Percentiles rank a stretch among this genome's conserved stretches.
Conservation (phyloP, 2,797 vertebrate species). For the Ciconia nigra region DNA sequence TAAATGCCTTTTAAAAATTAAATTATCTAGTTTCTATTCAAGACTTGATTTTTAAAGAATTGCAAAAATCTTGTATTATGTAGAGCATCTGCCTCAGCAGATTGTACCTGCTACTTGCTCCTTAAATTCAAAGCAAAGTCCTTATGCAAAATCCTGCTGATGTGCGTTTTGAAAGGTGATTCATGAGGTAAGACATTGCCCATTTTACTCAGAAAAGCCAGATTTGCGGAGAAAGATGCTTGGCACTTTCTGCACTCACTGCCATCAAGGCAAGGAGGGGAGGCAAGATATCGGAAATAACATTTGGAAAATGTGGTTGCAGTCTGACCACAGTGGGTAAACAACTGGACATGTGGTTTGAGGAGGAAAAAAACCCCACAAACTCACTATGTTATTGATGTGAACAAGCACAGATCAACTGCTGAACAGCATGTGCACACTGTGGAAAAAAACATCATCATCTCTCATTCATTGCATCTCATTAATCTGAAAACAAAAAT, state of each 20-base stretch:
- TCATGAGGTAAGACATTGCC: background rate
- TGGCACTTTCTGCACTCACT: background rate
- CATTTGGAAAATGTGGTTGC: background rate
- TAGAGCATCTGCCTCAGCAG: background rate
- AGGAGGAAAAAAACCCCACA: background rate
- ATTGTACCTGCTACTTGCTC: background rate
- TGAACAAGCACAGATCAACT: background rate
- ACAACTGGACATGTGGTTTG: background rate
- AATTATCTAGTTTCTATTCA: background rate
- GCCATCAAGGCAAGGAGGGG: background rate
- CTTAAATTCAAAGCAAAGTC: background rate
- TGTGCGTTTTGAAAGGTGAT: background rate
- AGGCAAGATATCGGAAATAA: background rate
- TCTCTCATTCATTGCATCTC: background rate
- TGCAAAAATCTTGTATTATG: background rate
- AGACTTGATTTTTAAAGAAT: background rate
- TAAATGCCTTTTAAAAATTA: background rate
- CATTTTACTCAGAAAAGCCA: background rate
- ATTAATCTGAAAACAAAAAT: constrained; percentile 12
- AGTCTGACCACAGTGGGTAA: background rate
- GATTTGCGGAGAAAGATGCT: background rate
- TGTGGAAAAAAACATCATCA: background rate
- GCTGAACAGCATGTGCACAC: background rate
- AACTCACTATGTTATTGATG: background rate
- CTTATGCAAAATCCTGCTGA: background rate